Evolutionary conservation across 2,113 vertebrate species (phyloP).

Genomic region (Dicerorhinus sumatrensis): DNA sequence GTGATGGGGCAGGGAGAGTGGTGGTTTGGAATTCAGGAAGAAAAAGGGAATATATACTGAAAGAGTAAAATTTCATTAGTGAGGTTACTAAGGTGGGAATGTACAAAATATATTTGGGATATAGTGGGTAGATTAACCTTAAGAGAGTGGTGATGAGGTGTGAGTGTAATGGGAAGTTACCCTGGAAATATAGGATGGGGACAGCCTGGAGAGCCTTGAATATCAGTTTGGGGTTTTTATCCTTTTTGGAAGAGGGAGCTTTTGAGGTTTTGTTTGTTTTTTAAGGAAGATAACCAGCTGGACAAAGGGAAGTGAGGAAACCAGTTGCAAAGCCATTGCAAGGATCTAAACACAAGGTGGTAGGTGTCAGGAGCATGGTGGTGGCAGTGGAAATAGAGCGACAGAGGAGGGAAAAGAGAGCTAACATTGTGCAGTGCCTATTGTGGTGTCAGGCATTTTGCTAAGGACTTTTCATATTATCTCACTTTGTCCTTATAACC

Average conservation of each 20-base stretch:
- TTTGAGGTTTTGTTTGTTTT: not conserved
- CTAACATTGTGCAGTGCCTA: rapidly evolving
- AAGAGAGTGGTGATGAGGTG: not conserved
- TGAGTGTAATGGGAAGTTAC: not conserved
- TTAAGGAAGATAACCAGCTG: not conserved
- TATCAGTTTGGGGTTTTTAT: not conserved
- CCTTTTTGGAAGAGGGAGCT: not conserved
- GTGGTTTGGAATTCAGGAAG: not conserved
- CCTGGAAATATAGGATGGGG: not conserved
- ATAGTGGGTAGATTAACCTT: not conserved
- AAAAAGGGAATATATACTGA: not conserved
- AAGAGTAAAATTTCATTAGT: not conserved
- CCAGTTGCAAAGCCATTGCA: not conserved
- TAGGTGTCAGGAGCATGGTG: not conserved
- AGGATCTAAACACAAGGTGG: not conserved
- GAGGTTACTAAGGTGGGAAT: not conserved
- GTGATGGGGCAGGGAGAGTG: not conserved
- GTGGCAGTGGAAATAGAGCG: not conserved
- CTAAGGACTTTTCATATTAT: not conserved
- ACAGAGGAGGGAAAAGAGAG: not conserved
- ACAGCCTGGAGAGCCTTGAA: not conserved
- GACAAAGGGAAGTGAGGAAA: not conserved
- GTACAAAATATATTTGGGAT: not conserved
- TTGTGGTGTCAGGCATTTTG: not conserved
- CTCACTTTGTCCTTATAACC: not conserved